Conservation (phyloP, 2,888 invertebrate genomes). For the Xestia sexstrigata region DNA sequence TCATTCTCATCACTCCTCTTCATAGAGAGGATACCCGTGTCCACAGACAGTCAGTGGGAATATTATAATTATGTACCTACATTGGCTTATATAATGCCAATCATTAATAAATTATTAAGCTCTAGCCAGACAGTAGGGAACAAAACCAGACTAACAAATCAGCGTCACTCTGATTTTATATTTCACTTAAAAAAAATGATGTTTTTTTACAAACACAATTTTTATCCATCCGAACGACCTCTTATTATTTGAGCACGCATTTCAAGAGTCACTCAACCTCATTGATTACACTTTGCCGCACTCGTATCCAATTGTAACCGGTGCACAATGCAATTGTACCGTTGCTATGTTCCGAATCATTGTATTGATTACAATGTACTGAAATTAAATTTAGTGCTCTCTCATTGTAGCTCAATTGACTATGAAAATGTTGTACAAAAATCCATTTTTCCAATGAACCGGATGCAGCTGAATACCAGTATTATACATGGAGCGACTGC, state of each 20-base stretch:
- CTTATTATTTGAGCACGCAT: background rate
- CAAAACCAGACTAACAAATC: background rate
- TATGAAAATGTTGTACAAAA: background rate
- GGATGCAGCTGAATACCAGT: no score
- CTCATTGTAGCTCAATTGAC: background rate
- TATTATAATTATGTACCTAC: no score
- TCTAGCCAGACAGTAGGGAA: no score
- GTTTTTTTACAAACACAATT: background rate
- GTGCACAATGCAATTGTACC: slow-evolving; percentile 11
- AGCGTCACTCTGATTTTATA: background rate
- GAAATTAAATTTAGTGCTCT: slow-evolving; percentile 5
- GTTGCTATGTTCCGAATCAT: background rate
- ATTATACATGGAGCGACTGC: no score
- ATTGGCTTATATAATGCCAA: no score
- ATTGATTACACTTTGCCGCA: slow-evolving; percentile 16
- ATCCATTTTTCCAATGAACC: background rate
- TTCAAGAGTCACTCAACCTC: slow-evolving; percentile 9
- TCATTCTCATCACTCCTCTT: no score
- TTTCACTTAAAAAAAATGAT: background rate
- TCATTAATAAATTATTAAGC: no score
- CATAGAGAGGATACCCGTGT: no score
- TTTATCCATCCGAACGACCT: background rate
- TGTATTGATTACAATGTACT: slow-evolving; percentile 22
- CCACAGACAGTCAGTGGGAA: no score
- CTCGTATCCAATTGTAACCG: background rate